phyloP scores from a whole-genome alignment of 2,888 invertebrate genomes.

The Ypsolopha scabrella region DNA sequence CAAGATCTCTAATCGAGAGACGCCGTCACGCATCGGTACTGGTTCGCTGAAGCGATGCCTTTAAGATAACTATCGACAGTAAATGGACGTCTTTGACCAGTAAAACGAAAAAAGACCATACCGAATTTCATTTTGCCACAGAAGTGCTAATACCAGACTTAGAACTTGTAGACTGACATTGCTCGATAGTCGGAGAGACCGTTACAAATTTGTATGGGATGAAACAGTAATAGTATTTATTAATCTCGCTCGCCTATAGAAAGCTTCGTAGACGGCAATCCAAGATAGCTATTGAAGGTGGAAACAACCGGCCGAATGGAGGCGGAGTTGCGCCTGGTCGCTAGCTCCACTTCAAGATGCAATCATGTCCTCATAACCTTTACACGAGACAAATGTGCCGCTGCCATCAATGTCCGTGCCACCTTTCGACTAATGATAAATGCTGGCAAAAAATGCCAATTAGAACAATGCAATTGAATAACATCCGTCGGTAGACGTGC shows the following conservation, averaged over 20 bases:
- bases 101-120: slow-evolving; percentile 4
- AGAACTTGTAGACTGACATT: not conserved
- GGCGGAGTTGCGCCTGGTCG: slow-evolving; percentile 5
- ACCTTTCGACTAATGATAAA: slow-evolving; percentile 29
- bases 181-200: not conserved
- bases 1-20: slow-evolving; percentile 48
- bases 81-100: slow-evolving; percentile 19
- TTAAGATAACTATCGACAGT: slow-evolving; percentile 45
- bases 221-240: not conserved
- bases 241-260: not conserved
- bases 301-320: slow-evolving; percentile 12
- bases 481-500: slow-evolving; percentile 17
- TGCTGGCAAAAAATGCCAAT: slow-evolving; percentile 37
- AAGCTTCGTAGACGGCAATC: not conserved
- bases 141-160: not conserved
- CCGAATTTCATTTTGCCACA: not conserved
- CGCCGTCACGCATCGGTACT: slow-evolving; percentile 47
- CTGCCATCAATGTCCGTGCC: slow-evolving; percentile 34
- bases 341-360: not conserved
- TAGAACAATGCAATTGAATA: slow-evolving; percentile 41
- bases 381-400: slow-evolving; percentile 27
- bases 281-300: slow-evolving; percentile 8
- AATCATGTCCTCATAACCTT: slow-evolving; percentile 22
- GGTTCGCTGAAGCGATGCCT: slow-evolving; percentile 41
- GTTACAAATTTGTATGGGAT: not conserved